These are phyloP conservation scores for Polypterus bichir DNA, from an alignment of 2,113 vertebrate species.

Conservation along the genomic window DNA sequence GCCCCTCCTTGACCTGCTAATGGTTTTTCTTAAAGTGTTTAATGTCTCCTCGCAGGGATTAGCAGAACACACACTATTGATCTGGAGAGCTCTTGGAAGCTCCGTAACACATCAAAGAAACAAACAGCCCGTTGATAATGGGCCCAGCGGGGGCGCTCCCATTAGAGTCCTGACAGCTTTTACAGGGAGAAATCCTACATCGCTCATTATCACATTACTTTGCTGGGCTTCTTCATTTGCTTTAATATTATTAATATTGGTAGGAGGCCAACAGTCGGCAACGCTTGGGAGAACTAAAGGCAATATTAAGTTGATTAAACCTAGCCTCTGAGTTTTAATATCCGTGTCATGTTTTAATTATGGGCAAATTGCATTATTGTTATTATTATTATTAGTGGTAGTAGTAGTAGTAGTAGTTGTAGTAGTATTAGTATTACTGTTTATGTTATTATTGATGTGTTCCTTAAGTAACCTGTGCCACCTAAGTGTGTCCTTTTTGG, in stretches of 20 bases:
- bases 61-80: conserved; percentile 17
- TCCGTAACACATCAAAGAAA: conserved; percentile 17
- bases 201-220: neutral
- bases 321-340: conserved; percentile 48
- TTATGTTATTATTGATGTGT: too few relatives aligned
- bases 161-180: conserved; percentile 3
- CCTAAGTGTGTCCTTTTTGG: too few relatives aligned
- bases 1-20: conserved; percentile 16
- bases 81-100: conserved; percentile 14
- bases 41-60: conserved; percentile 16
- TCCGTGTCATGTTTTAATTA: conserved; percentile 60
- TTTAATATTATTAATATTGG: conserved; percentile 17
- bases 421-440: too few relatives aligned
- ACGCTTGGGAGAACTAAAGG: conserved; percentile 33
- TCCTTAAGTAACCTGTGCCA: too few relatives aligned
- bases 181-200: neutral
- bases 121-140: conserved; percentile 6
- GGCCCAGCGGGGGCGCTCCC: neutral
- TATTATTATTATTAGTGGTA: too few relatives aligned
- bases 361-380: conserved; percentile 10
- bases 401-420: too few relatives aligned
- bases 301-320: conserved; percentile 53
- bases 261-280: conserved; percentile 29
- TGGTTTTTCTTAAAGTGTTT: conserved; percentile 9
- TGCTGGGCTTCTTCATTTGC: conserved; percentile 1